Base-by-base conservation (phyloP, 2,797 vertebrate species). In the Sebastes paucispinis region DNA sequence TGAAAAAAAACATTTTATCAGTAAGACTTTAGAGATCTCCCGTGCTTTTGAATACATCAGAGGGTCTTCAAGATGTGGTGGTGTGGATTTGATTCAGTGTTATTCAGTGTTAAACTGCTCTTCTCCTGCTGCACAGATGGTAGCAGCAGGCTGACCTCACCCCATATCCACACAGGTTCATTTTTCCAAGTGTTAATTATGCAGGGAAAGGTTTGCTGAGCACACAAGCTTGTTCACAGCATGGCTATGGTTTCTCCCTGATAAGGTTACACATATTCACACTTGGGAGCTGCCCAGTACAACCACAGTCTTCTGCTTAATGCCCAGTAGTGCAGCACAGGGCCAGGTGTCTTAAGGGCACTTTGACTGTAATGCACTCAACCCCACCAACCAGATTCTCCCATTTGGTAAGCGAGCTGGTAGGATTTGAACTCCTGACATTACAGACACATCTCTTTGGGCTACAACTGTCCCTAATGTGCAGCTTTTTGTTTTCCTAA, bases 141-240 rank as follows among this genome's bases (percentile, higher is more conserved):
- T 34, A 69, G 62, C 80, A 73, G 69, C 77, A 74, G 71, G 68
- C 62, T 79, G 87, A 88, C 87, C 87, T 91, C 66, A 27, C 31
- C 69, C 43, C 39, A 54, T 14, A 22, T 67, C 70, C 69, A 25
- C 59, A 32, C 62, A 55, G 66, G 64, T 86, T 86, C 72, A 80
- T 87, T 86, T 90, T 77, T 84, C 54, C 59, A 22, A 69, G 36
- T 18, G 52, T 76, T 91, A 90, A 91, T 91, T 92, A 88, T 85
- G 77, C 77, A 60, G 68, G 13, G 31, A 66, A 55, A 59, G 78
- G 73, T 89, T 88, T 85, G 85, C 81, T 77, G 87, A 91, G 82
- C 68, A 69, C 80, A 87, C 82, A 79, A 13, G 63, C 72, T 77
- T 72, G 52, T 82, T 80, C 67, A 29, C 77, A 58, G 69, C 63